Evolutionary conservation across 1,140 invertebrate genomes (phyloP), one percentile per base, ranked within the genome.

Genomic region (Caenorhabditis brenneri): DNA sequence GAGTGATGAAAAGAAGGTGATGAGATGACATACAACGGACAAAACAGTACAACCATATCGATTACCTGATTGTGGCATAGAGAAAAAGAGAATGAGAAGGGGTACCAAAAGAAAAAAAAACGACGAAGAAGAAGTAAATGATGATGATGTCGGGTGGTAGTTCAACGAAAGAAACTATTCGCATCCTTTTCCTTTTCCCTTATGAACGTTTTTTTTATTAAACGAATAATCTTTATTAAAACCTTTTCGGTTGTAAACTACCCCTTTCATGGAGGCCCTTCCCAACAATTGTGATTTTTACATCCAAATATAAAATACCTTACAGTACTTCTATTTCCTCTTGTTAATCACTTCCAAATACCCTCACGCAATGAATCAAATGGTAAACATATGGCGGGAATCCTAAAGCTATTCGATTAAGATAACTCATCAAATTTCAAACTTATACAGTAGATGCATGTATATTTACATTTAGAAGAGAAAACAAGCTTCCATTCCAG

Each of bases 21-120:
- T 79, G 74, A 79, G 46, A 80, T 53, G 79, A 53, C 31, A 53
- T 48, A 80, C 15, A 22, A 55, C 46, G 79, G 51, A 39, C 79
- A 39, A 80, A 55, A 80, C 51, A 80, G 46, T 51, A 53, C 51
- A 81, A 58, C 33, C 16, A 58, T 42, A 81, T 81, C 53, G 49
- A 53, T 42, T 42, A 55, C 53, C 36, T 81, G 53, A 53, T 42
- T 81, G 49, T 51, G 31, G 27, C 19, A 53, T 33, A 31, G 16
- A 53, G 51, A 33, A 46, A 80, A 33, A n/a, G n/a, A 53, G 49
- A 51, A 79, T 36, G 29, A 49, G 48, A 80, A 33, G 49, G 22
- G 49, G 22, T 16, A 16, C 16, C 19, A 51, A n/a, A n/a, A 51
- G 49, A 51, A n/a, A 51, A n/a, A 51, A 51, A n/a, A n/a, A 12